Conservation (phyloP, 2,113 vertebrate genomes). For the Hemiscyllium ocellatum region DNA sequence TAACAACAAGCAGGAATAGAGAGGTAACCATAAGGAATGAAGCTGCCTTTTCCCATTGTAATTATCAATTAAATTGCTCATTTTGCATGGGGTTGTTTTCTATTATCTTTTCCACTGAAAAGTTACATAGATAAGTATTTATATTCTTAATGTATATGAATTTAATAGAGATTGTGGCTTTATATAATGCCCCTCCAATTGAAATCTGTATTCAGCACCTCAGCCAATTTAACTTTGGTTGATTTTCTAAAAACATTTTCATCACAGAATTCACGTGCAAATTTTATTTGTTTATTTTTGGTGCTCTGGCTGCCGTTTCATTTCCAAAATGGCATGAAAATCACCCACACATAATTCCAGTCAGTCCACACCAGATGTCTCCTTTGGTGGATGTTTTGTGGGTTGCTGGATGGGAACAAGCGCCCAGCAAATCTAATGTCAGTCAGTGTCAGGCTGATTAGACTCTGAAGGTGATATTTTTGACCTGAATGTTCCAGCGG, state of each 20-base stretch:
- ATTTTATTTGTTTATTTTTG: not conserved
- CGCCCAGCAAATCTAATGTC: not conserved
- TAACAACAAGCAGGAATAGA: slow-evolving; percentile 24
- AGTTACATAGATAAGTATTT: not conserved
- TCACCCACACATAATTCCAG: not conserved
- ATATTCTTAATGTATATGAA: not conserved
- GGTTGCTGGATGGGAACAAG: not conserved
- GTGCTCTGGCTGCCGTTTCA: not conserved
- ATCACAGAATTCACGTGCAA: not conserved
- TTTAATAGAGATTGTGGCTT: not conserved
- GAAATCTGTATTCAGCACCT: not conserved
- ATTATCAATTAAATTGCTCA: not conserved
- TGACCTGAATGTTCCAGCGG: not conserved
- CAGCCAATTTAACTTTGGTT: not conserved
- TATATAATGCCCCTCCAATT: not conserved
- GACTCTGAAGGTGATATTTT: not conserved
- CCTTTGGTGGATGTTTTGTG: not conserved
- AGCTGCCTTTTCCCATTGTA: not conserved
- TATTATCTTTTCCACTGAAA: not conserved
- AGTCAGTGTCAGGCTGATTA: not conserved
- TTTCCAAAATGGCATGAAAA: not conserved
- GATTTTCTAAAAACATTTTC: not conserved
- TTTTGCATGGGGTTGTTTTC: not conserved
- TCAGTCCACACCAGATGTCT: not conserved
- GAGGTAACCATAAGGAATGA: slow-evolving; percentile 33